Conservation (phyloP, 2,797 vertebrate species). For the Pseudomugil tenellus region DNA sequence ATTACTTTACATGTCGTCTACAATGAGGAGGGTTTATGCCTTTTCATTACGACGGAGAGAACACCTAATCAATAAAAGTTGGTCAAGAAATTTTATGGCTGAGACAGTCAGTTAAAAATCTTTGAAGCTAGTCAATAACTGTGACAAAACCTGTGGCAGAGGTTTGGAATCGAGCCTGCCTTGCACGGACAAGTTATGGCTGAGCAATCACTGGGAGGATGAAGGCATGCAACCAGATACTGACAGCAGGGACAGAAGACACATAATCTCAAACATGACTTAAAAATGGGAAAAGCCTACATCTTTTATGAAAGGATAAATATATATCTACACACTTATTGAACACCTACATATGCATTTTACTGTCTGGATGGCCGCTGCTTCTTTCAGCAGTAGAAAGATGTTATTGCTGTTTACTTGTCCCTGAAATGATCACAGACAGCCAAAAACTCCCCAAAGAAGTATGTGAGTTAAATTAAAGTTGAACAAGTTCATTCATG, state of each 20-base stretch:
- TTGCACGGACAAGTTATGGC: slow-evolving; percentile 43
- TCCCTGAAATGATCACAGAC: slow-evolving; percentile 66
- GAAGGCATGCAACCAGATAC: slow-evolving; percentile 48
- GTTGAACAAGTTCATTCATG: slow-evolving; percentile 54
- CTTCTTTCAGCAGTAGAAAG: slow-evolving; percentile 32
- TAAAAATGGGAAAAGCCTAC: slow-evolving; percentile 2
- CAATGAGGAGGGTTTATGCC: slow-evolving; percentile 72
- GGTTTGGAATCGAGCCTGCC: slow-evolving; percentile 43
- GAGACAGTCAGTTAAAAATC: slow-evolving; percentile 60
- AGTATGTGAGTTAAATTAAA: slow-evolving; percentile 56
- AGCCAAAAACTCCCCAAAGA: slow-evolving; percentile 51
- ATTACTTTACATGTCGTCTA: slow-evolving; percentile 77
- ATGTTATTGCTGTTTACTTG: slow-evolving; percentile 49
- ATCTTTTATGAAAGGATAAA: slow-evolving; percentile 28
- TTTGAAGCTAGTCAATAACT: slow-evolving; percentile 65
- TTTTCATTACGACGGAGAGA: slow-evolving; percentile 79
- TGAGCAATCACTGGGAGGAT: slow-evolving; percentile 55
- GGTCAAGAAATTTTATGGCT: slow-evolving; percentile 68
- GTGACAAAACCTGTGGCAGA: slow-evolving; percentile 52
- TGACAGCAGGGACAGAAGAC: slow-evolving; percentile 50
- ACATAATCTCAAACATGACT: slow-evolving; percentile 43
- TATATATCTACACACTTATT: slow-evolving; percentile 10
- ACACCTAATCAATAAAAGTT: slow-evolving; percentile 81
- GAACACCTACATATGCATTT: neutral
- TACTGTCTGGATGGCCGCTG: slow-evolving; percentile 40